Evolutionary conservation across 1,140 invertebrate species (phyloP).

Genomic region (Lordiphosa clarofinis): DNA sequence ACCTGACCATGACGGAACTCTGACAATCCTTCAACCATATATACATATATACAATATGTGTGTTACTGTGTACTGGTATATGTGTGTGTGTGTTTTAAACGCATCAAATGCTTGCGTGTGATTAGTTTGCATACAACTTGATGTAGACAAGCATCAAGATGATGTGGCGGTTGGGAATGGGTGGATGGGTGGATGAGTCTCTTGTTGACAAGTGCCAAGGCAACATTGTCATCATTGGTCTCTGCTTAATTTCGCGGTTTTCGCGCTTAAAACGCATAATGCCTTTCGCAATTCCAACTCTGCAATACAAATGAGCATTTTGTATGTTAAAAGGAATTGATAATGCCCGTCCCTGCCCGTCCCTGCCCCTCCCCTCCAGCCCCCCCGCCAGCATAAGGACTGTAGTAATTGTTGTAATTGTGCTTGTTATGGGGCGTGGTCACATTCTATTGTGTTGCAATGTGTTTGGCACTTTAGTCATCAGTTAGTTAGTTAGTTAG

Average conservation of each 20-base stretch:
- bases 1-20: neutral
- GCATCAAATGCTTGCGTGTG: slow-evolving; percentile 75
- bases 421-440: too few species aligned
- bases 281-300: slow-evolving; percentile 15
- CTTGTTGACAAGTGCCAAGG: slow-evolving; percentile 51
- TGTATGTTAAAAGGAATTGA: slow-evolving; percentile 69
- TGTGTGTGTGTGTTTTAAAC: slow-evolving; percentile 59
- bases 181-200: slow-evolving; percentile 23
- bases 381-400: slow-evolving; percentile 14
- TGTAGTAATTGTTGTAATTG: slow-evolving; percentile 44
- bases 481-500: slow-evolving; percentile 47
- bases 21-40: slow-evolving; percentile 2
- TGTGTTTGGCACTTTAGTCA: slow-evolving; percentile 34
- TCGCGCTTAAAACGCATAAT: slow-evolving; percentile 51
- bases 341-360: slow-evolving; percentile 35
- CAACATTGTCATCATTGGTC: slow-evolving; percentile 27
- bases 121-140: slow-evolving; percentile 75
- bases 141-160: slow-evolving; percentile 35
- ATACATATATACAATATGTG: slow-evolving; percentile 5
- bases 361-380: neutral
- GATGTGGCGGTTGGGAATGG: slow-evolving; percentile 13
- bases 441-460: slow-evolving; percentile 40
- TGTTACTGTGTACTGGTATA: neutral
- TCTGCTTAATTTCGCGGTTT: slow-evolving; percentile 67
- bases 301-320: slow-evolving; percentile 54